Evolutionary conservation across 2,797 vertebrate genomes (phyloP), one percentile per base, ranked within the genome.

Genomic region (Gambelia wislizenii): DNA sequence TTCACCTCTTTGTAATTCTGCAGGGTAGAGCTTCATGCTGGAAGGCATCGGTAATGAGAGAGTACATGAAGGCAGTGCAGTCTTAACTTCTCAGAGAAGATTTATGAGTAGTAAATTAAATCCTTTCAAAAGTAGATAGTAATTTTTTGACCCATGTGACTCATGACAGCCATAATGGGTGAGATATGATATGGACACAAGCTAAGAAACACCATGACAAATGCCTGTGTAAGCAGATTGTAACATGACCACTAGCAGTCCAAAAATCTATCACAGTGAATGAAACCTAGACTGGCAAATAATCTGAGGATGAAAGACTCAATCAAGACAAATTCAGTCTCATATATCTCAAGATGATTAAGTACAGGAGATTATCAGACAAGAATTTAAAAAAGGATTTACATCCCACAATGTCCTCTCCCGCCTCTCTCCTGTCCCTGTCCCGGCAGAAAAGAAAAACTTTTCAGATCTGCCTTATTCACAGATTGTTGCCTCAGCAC

Each of bases 101-200:
- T 67, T 54, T 64, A 27, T 84, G 80, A 49, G 52, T 79, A 79
- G 83, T 87, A 84, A 87, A 87, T 87, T 64, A 84, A 83, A 42
- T 44, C 83, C 42, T 42, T 61, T 83, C 78, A 52, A 87, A 84
- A 86, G 18, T 44, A 79, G 64, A 84, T 54, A 36, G 47, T 83
- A 83, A 67, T 87, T 77, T 56, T 83, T 90, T 90, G 89, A 83
- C 70, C 80, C 75, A 12, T 33, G 42, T 27, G 52, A 84, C 47
- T 64, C 33, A 25, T 83, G 52, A 69, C 42, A 77, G 59, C 72
- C 39, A 87, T 90, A 90, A 90, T 78, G 39, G 77, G 72, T 77
- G 59, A 77, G 20, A 74, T 22, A 83, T 76, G 72, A 67, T 77
- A 54, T 83, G 80, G 74, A 77, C 44, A 87, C 61, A 44, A 77